These are phyloP conservation scores for Drosophila gaucha DNA, from an alignment of 2,888 invertebrate species.

Conservation along the genomic window DNA sequence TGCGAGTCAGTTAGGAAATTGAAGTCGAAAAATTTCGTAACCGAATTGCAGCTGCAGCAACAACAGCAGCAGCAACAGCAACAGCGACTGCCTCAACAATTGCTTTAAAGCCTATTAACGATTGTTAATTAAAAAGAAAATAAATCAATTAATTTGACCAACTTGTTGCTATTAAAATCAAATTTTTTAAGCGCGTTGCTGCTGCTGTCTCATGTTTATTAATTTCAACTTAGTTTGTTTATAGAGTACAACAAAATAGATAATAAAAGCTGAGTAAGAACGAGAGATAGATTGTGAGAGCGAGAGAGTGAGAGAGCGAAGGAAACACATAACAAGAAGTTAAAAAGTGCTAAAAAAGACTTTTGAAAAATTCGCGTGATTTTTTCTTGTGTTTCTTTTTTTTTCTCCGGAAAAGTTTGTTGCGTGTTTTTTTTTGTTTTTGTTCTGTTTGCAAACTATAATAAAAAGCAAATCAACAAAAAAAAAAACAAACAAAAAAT, in stretches of 20 bases:
- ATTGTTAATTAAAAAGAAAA: slow-evolving; percentile 21
- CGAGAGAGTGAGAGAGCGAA: neutral
- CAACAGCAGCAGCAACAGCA: neutral
- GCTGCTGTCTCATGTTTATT: neutral
- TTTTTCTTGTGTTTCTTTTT: slow-evolving; percentile 2
- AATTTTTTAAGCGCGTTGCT: neutral
- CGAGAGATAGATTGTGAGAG: neutral
- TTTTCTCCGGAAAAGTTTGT: slow-evolving; percentile 16
- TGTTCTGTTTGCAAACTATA: slow-evolving; percentile 44
- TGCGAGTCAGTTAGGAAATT: slow-evolving; percentile 44
- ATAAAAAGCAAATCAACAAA: slow-evolving; percentile 20
- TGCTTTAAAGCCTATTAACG: slow-evolving; percentile 1
- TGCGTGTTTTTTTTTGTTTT: slow-evolving; percentile 41
- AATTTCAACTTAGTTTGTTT: neutral
- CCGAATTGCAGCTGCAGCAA: slow-evolving; percentile 12
- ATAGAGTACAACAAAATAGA: neutral
- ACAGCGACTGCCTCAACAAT: too few species aligned
- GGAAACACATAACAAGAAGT: slow-evolving; percentile 4
- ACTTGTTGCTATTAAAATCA: slow-evolving; percentile 58
- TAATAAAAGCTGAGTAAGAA: neutral
- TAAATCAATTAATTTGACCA: slow-evolving; percentile 42
- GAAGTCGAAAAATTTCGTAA: slow-evolving; percentile 46
- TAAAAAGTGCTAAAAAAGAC: slow-evolving; percentile 20
- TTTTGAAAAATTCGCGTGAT: slow-evolving; percentile 19
- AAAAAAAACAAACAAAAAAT: slow-evolving; percentile 12